Percentiles rank a stretch among this genome's conserved stretches.
Conservation (phyloP, 1,140 invertebrate species). For the Hyles vespertilio region DNA sequence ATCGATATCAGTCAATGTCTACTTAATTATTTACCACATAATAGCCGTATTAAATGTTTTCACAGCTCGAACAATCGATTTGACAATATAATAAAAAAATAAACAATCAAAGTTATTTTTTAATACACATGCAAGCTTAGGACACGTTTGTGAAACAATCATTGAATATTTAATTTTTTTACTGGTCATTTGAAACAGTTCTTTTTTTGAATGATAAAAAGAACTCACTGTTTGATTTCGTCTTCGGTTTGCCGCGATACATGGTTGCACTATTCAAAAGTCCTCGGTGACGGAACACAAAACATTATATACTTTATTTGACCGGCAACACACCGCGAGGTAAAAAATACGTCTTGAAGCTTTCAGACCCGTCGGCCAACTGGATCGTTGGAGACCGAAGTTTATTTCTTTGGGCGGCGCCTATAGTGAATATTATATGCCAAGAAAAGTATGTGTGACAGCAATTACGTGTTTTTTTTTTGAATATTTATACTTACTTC, state of each 20-base stretch:
- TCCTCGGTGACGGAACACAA: neutral
- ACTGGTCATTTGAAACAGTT: neutral
- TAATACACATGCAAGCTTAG: too few relatives aligned
- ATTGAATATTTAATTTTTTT: neutral
- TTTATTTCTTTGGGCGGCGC: too few relatives aligned
- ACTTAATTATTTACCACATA: constrained; percentile 12
- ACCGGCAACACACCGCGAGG: neutral
- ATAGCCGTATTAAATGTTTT: too few relatives aligned
- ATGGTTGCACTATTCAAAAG: constrained; percentile 11
- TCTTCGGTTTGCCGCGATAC: constrained; percentile 40
- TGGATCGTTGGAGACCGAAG: neutral
- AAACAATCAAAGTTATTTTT: too few relatives aligned
- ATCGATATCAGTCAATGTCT: constrained; percentile 8
- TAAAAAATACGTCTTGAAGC: constrained; percentile 10
- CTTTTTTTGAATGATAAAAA: constrained; percentile 4
- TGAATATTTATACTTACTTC: too few relatives aligned
- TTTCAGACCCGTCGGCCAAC: constrained; percentile 4
- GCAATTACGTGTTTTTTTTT: too few relatives aligned
- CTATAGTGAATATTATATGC: too few relatives aligned
- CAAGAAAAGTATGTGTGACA: too few relatives aligned
- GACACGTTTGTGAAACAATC: neutral
- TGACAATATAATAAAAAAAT: too few relatives aligned
- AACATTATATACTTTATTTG: neutral
- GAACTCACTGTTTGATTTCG: constrained; percentile 40
- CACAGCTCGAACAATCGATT: too few relatives aligned